Evolutionary conservation across 2,797 vertebrate genomes (phyloP).

Genomic region (Nyctalus aviator): DNA sequence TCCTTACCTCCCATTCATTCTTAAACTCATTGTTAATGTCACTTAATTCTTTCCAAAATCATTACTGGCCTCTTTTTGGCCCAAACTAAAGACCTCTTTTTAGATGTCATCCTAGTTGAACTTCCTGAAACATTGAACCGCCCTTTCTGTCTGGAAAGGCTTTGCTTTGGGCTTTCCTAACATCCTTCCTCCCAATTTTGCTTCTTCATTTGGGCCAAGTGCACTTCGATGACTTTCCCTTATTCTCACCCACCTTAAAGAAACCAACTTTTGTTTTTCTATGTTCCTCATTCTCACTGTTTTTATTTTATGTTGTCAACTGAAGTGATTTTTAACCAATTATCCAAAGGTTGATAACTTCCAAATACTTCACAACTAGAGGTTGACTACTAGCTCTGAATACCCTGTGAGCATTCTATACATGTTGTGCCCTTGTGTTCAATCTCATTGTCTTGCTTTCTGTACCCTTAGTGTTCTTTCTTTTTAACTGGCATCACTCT

Average conservation of each 20-base stretch:
- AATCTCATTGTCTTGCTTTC: not conserved
- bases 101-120: not conserved
- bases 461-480: not conserved
- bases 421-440: not conserved
- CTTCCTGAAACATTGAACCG: not conserved
- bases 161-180: not conserved
- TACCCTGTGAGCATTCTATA: not conserved
- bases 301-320: not conserved
- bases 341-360: not conserved
- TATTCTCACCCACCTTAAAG: not conserved
- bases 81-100: constrained; percentile 15
- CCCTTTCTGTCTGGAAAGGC: not conserved
- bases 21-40: not conserved
- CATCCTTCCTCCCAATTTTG: not conserved
- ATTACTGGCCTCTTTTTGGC: not conserved
- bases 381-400: not conserved
- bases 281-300: not conserved
- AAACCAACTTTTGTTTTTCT: not conserved
- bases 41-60: constrained; percentile 28
- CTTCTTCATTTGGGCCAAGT: not conserved
- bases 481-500: not conserved
- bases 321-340: not conserved
- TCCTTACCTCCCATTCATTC: not conserved
- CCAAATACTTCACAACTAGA: not conserved
- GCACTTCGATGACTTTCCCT: not conserved